Conservation (phyloP, 1,140 invertebrate genomes). For the Cephus cinctus region DNA sequence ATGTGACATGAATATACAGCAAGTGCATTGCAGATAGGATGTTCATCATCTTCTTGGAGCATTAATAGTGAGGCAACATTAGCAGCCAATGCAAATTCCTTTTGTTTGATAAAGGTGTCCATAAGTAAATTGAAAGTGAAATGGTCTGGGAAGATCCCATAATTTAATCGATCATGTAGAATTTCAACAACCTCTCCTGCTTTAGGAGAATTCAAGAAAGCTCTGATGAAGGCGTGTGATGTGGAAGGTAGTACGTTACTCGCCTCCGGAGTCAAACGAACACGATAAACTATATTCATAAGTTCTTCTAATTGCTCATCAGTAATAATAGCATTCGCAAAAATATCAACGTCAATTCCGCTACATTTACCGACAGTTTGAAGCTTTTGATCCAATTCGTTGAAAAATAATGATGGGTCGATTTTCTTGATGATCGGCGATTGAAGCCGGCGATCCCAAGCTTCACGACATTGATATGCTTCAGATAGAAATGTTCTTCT, state of each 20-base stretch:
- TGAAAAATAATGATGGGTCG: conserved; percentile 63
- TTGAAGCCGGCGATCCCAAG: conserved; percentile 65
- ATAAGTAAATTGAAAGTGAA: conserved; percentile 79
- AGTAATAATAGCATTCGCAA: conserved; percentile 62
- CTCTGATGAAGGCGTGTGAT: conserved; percentile 74
- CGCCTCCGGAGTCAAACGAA: conserved; percentile 69
- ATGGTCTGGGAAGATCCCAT: conserved; percentile 86
- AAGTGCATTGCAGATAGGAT: conserved; percentile 70
- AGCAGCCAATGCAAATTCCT: conserved; percentile 72
- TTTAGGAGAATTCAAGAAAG: conserved; percentile 61
- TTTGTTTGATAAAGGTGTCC: conserved; percentile 71
- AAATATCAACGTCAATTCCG: conserved; percentile 75
- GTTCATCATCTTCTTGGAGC: conserved; percentile 83
- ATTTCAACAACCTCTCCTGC: conserved; percentile 68
- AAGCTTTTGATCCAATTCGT: conserved; percentile 63
- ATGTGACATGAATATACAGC: conserved; percentile 74
- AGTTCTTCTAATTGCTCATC: conserved; percentile 62
- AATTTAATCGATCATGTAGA: conserved; percentile 79
- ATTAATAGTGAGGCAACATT: conserved; percentile 77
- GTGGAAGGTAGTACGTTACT: conserved; percentile 74
- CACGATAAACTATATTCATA: conserved; percentile 66
- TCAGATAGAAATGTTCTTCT: conserved; percentile 61
- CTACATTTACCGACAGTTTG: conserved; percentile 57
- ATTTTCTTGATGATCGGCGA: conserved; percentile 64
- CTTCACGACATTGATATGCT: conserved; percentile 65